Percentiles rank a stretch among this genome's conserved stretches.
phyloP scores from a whole-genome alignment of 2,888 invertebrate species.

The Pyrgus malvae region DNA sequence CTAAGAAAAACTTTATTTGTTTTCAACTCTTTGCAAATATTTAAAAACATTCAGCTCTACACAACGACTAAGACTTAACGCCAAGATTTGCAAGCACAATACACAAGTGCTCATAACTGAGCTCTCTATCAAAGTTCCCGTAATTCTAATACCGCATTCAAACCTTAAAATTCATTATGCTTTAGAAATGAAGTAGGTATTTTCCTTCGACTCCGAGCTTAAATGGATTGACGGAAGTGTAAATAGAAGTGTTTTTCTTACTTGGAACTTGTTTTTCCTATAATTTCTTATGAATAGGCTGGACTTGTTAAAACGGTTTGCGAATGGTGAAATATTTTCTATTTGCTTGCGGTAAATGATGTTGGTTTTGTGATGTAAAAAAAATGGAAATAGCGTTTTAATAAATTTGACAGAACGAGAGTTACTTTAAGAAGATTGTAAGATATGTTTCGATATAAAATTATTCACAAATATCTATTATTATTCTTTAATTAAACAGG shows the following conservation, averaged over 20 bases:
- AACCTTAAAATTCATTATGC: conserved; percentile 26
- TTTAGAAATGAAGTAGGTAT: conserved; percentile 27
- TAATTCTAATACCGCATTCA: conserved; percentile 16
- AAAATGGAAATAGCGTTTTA: too few species aligned
- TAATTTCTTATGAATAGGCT: conserved; percentile 24
- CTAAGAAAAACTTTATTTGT: too few species aligned
- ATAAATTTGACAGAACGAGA: too few species aligned
- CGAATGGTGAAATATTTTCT: background rate
- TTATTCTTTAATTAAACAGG: too few species aligned
- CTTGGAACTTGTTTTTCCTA: conserved; percentile 23
- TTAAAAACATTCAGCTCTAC: background rate
- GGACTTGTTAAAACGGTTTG: conserved; percentile 19
- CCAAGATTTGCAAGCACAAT: conserved; percentile 9
- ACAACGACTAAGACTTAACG: conserved; percentile 3
- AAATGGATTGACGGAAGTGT: conserved; percentile 16
- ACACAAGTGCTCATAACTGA: conserved; percentile 16
- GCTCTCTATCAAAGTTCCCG: conserved; percentile 14
- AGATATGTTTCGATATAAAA: too few species aligned
- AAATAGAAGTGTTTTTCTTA: conserved; percentile 26
- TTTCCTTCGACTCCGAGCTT: conserved; percentile 10
- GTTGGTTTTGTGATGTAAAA: background rate
- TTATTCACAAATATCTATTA: too few species aligned
- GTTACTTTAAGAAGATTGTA: too few species aligned
- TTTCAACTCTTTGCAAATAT: background rate
- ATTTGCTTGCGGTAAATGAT: background rate